Conservation (phyloP, 2,797 vertebrate genomes). For the Pyrocephalus nanus region DNA sequence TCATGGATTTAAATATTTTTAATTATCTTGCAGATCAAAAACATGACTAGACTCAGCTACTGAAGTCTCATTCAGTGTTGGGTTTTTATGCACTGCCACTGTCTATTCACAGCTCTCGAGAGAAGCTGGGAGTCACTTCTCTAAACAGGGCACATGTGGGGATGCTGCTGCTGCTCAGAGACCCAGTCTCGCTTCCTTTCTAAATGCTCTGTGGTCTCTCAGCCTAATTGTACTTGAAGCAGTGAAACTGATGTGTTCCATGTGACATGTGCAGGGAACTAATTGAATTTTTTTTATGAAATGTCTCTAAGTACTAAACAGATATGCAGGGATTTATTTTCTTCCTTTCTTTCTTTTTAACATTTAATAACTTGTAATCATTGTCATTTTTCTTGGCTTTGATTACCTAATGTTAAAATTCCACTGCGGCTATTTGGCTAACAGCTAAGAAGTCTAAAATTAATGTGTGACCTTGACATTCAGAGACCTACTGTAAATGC, state of each 20-base stretch:
- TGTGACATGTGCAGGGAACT: not conserved
- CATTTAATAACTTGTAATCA: not conserved
- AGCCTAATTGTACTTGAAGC: conserved; percentile 45
- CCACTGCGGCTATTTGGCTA: not conserved
- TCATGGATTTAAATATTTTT: conserved; percentile 29
- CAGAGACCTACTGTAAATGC: not conserved
- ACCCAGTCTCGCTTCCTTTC: not conserved
- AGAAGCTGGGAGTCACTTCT: not conserved
- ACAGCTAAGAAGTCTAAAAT: conserved; percentile 1
- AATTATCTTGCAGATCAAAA: conserved; percentile 32
- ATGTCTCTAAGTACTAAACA: not conserved
- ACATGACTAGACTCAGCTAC: not conserved
- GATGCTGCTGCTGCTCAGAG: not conserved
- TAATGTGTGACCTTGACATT: not conserved
- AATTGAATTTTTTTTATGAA: conserved; percentile 44
- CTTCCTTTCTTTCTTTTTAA: not conserved
- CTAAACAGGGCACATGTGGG: not conserved
- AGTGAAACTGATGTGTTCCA: conserved; percentile 17
- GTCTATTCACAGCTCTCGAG: not conserved
- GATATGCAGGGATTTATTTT: conserved; percentile 6
- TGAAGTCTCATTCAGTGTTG: not conserved
- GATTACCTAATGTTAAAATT: conserved; percentile 22
- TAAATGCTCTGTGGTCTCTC: not conserved
- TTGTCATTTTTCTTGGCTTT: conserved; percentile 4
- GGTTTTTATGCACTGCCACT: not conserved